Evolutionary conservation across 2,797 vertebrate species (phyloP), one percentile per base, ranked within the genome.

Genomic region (Steatocranus sp.): DNA sequence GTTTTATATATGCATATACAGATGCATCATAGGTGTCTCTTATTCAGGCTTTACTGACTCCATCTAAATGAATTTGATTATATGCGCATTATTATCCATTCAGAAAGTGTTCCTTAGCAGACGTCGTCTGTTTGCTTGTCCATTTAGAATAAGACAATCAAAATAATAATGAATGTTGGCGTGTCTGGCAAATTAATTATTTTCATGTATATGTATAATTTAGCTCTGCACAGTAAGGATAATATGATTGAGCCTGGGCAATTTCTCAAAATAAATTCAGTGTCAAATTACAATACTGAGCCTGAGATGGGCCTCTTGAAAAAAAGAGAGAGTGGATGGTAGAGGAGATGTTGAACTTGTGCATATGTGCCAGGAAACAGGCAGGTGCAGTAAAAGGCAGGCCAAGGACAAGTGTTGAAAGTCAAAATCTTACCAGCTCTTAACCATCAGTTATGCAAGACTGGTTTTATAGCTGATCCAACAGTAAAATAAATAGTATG

Each of bases 401-500:
- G 20, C 84, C 73, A 82, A 89, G 86, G 84, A 82, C 87, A 81
- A 87, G 79, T 66, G 81, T 11, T 89, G 43, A 82, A 82, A 81
- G 86, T 88, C 76, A 84, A 81, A 87, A 83, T 51, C 49, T 74
- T 18, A 38, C 34, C 34, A 61, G 74, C 38, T 76, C 78, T 70
- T 50, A 76, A 78, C 77, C 77, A 80, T 66, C 25, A 20, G 61
- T 84, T 83, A 63, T 56, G 80, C 86, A 83, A 76, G 50, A 83
- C 46, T 85, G 83, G 36, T 85, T 92, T 91, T 86, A 92, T 82
- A 83, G 83, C 53, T 11, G 14, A 20, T 68, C 75, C 76, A 77
- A 80, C 34, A 83, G 74, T 78, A 79, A 89, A 88, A 89, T 90
- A 88, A 89, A 93, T 87, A 84, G 76, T 74, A 58, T 70, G 41